Conservation (phyloP, 2,113 vertebrate species). For the crab-eating macaque (Macaca fascicularis) region T2T-MFA8v1.1 NC_088380.1:125745001-125745500, state of each 20-base stretch:
- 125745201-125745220: background rate
- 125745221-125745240: background rate
- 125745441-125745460: too few species aligned
- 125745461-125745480: too few species aligned
- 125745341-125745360: too few species aligned
- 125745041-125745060: background rate
- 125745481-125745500: too few species aligned
- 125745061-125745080: background rate
- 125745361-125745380: too few species aligned
- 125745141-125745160: background rate
- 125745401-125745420: background rate
- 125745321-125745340: too few species aligned
- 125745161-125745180: background rate
- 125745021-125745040: background rate
- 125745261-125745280: background rate
- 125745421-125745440: background rate
- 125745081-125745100: background rate
- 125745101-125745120: background rate
- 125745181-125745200: background rate
- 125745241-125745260: background rate
- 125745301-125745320: too few species aligned
- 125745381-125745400: background rate
- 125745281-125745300: too few species aligned
- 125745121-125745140: background rate
- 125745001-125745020: background rate